A percentile compares a stretch with the other conserved stretches of the same genome.
These are phyloP conservation scores for Chelonus formosanus DNA, from an alignment of 2,888 invertebrate species.

Conservation along the genomic window DNA sequence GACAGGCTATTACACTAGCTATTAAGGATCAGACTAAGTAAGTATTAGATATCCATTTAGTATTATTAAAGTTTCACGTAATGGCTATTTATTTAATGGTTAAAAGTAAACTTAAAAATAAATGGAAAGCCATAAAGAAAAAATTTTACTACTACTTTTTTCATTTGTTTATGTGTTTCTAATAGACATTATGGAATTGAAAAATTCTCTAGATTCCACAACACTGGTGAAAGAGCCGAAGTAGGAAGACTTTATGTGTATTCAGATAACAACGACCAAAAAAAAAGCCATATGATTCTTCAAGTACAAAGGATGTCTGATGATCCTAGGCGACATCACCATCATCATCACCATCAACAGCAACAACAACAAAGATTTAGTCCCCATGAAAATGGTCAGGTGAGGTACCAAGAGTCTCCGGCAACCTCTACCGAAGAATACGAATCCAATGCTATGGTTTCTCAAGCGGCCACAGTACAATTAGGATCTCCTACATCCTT, in stretches of 20 bases:
- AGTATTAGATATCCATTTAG: slow-evolving; percentile 28
- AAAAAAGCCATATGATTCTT: slow-evolving; percentile 51
- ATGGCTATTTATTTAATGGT: too few species aligned
- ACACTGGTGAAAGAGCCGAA: slow-evolving; percentile 55
- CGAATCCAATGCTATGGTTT: slow-evolving; percentile 54
- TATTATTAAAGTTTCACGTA: too few species aligned
- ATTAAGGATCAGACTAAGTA: slow-evolving; percentile 63
- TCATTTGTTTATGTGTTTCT: too few species aligned
- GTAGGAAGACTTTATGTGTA: slow-evolving; percentile 54
- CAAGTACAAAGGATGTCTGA: slow-evolving; percentile 42
- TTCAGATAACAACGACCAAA: slow-evolving; percentile 47
- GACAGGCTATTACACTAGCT: slow-evolving; percentile 62
- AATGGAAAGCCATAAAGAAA: too few species aligned
- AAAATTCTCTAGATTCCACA: slow-evolving; percentile 23
- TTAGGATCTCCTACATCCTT: slow-evolving; percentile 60
- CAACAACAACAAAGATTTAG: slow-evolving; percentile 53
- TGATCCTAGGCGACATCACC: slow-evolving; percentile 44
- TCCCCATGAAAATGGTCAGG: slow-evolving; percentile 49
- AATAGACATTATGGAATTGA: not conserved
- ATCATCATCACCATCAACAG: slow-evolving; percentile 41
- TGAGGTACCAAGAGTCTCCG: slow-evolving; percentile 42
- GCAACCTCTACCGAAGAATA: slow-evolving; percentile 49
- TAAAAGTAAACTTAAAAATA: too few species aligned
- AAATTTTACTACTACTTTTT: too few species aligned
- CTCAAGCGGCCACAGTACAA: slow-evolving; percentile 64